These are phyloP conservation scores for Hypsibius dujardini DNA, from an alignment of 1,140 invertebrate species.

Conservation along the genomic window DNA sequence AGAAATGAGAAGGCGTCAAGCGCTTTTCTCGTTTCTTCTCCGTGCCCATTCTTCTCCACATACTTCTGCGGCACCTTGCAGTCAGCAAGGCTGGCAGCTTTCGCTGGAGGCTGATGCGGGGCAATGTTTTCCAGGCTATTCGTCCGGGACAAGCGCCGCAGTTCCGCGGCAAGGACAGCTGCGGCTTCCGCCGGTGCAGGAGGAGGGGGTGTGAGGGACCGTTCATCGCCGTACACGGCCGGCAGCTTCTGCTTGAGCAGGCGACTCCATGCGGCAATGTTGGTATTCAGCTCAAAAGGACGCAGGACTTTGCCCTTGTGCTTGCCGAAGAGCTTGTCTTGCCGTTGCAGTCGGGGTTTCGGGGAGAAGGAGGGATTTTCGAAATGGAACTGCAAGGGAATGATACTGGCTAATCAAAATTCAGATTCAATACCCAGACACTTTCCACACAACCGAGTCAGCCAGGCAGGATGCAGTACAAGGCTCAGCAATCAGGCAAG, in stretches of 20 bases:
- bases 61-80: too few species aligned
- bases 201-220: neutral
- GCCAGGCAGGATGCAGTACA: too few species aligned
- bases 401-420: too few species aligned
- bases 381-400: constrained; percentile 62
- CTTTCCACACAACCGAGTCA: too few species aligned
- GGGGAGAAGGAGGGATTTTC: constrained; percentile 94
- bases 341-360: constrained; percentile 84
- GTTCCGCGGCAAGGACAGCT: neutral
- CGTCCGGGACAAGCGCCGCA: neutral
- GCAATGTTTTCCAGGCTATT: too few species aligned
- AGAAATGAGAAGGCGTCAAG: too few species aligned
- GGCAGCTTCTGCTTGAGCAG: constrained; percentile 31
- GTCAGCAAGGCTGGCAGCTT: too few species aligned
- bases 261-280: constrained; percentile 87
- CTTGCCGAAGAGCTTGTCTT: constrained; percentile 80
- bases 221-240: neutral
- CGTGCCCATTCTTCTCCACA: too few species aligned
- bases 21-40: too few species aligned
- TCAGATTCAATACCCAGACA: too few species aligned
- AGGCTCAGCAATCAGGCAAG: too few species aligned
- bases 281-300: constrained; percentile 93
- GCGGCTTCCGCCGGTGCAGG: neutral
- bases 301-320: constrained; percentile 56
- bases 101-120: too few species aligned